Base-by-base conservation (phyloP, 2,797 vertebrate species). In the Gallinago nigripennis region DNA sequence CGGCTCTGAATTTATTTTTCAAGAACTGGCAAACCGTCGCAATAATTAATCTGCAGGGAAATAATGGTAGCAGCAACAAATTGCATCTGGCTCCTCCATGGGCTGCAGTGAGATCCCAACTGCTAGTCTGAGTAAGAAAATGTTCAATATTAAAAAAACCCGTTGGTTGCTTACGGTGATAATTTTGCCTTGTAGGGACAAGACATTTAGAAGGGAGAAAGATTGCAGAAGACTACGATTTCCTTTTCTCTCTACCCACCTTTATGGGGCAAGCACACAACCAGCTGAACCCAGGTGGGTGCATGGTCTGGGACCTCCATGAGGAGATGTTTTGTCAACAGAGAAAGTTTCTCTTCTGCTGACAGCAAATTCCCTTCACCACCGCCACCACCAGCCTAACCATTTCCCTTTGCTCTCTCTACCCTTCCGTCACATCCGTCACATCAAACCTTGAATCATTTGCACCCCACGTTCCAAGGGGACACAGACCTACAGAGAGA, bases 11-110 rank as follows among this genome's bases (percentile, higher is more conserved):
- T 73, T 66, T 48, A 50, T 73, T 91, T 77, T 69, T 82, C 3
- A 6, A 91, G 84, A 86, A 54, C 83, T 93, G 90, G 86, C 91
- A 83, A 84, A 84, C 63, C 75, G 80, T 90, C 81, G 65, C 50
- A 71, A 45, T 75, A 90, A 95, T 92, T 91, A 93, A 89, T 65
- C 86, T 82, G 27, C 45, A 56, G 88, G 68, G 60, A 78, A 93
- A 82, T 71, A 80, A 89, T 57, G 77, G 85, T 46, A 90, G 92
- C 73, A 72, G 85, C 54, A 89, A 87, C 17, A 89, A 90, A 95
- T 70, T 35, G 35, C 1, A 9, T 35, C 94, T 94, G 91, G 77
- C 88, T 96, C 77, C 91, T 90, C 80, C 73, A 35, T 0, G 0
- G 82, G 53, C 79, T 88, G 73, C 88, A 92, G 64, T 1, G 35